Conservation (phyloP, 1,140 invertebrate genomes). For the Lepidurus packardi region DNA sequence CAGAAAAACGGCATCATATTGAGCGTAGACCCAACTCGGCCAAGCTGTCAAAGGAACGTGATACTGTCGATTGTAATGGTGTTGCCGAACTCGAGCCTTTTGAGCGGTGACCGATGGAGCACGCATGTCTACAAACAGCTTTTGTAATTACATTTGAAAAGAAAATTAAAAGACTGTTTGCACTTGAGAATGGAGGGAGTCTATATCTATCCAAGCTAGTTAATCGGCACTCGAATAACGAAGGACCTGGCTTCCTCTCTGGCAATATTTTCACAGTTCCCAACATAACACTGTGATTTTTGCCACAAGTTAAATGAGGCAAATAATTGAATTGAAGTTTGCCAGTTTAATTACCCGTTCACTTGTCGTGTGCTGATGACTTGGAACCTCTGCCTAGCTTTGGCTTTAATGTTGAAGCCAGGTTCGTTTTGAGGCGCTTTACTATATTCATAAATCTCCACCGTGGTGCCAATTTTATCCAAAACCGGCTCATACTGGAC, state of each 20-base stretch:
- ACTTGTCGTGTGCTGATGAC: slow-evolving; percentile 49
- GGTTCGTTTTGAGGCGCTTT: slow-evolving; percentile 43
- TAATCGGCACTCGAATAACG: slow-evolving; percentile 48
- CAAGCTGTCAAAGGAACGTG: slow-evolving; percentile 43
- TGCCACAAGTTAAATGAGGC: slow-evolving; percentile 30
- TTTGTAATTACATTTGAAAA: no score
- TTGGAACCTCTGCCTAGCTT: slow-evolving; percentile 60
- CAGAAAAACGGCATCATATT: slow-evolving; percentile 58
- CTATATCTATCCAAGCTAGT: slow-evolving; percentile 45
- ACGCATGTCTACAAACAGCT: background rate
- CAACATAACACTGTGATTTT: slow-evolving; percentile 42
- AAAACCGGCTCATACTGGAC: slow-evolving; percentile 36
- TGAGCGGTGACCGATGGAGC: background rate
- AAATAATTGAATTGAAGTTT: background rate
- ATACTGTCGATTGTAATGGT: slow-evolving; percentile 30
- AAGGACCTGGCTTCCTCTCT: slow-evolving; percentile 52
- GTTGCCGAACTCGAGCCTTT: slow-evolving; percentile 40
- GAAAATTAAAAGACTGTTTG: background rate
- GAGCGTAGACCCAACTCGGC: slow-evolving; percentile 59
- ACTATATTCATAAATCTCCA: slow-evolving; percentile 62
- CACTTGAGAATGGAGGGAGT: slow-evolving; percentile 29
- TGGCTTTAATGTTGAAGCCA: slow-evolving; percentile 53
- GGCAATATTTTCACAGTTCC: slow-evolving; percentile 61
- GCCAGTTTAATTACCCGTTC: slow-evolving; percentile 46
- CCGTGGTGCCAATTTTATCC: slow-evolving; percentile 57